These are phyloP conservation scores for Hafferia zeledoni DNA, from an alignment of 2,797 vertebrate species.

Conservation along the genomic window DNA sequence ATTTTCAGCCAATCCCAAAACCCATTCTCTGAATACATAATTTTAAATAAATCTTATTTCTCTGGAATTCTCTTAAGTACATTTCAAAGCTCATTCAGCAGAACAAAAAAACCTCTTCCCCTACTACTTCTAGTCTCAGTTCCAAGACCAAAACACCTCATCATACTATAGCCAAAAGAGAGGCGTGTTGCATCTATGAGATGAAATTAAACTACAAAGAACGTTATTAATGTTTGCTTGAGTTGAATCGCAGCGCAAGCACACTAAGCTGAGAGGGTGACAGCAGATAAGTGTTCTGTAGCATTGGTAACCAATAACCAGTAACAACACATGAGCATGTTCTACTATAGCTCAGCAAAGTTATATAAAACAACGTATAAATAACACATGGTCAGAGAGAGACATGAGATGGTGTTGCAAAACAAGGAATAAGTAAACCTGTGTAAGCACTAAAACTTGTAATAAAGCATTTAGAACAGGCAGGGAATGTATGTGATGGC, in stretches of 20 bases:
- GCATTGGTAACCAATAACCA: background rate
- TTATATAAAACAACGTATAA: background rate
- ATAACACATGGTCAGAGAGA: background rate
- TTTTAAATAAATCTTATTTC: background rate
- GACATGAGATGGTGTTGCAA: background rate
- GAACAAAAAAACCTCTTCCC: background rate
- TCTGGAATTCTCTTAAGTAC: background rate
- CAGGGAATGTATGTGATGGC: no score
- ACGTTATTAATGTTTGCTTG: background rate
- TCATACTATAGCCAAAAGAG: background rate
- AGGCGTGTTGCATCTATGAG: background rate
- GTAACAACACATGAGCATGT: background rate
- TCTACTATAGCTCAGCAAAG: background rate
- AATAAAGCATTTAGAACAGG: background rate
- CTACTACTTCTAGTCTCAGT: background rate
- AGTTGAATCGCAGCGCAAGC: background rate
- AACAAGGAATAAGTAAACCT: background rate
- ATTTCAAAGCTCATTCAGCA: background rate
- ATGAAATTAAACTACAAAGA: background rate
- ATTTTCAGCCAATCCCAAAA: background rate
- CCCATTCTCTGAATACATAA: background rate
- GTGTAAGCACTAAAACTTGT: background rate
- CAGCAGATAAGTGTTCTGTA: background rate
- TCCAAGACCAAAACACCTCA: background rate
- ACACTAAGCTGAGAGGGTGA: background rate